Conservation (phyloP, 2,113 vertebrate species). For the Eolophus roseicapilla region DNA sequence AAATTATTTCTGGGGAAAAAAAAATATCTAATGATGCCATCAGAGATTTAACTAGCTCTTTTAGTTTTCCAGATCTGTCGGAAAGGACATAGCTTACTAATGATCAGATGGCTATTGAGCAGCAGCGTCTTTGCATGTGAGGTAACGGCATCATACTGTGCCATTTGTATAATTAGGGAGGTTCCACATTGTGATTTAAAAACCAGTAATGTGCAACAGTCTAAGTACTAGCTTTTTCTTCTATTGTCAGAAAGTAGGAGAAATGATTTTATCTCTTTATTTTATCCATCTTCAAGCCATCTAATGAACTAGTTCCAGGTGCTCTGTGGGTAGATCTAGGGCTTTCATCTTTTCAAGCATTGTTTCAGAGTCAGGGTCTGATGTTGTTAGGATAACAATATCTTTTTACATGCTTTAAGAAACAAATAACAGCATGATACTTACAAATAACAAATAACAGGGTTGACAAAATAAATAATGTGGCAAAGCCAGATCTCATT, state of each 20-base stretch:
- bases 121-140: neutral
- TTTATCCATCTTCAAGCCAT: neutral
- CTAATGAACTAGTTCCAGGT: neutral
- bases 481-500: neutral
- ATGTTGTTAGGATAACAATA: neutral
- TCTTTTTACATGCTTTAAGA: neutral
- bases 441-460: neutral
- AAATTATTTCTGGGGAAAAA: neutral
- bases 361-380: neutral
- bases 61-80: neutral
- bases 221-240: neutral
- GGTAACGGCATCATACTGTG: neutral
- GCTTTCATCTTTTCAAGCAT: neutral
- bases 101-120: neutral
- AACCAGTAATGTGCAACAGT: neutral
- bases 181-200: neutral
- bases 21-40: neutral
- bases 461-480: neutral
- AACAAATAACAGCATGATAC: neutral
- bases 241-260: neutral
- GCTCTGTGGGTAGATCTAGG: neutral
- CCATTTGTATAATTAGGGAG: neutral
- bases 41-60: neutral
- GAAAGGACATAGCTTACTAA: neutral
- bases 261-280: neutral